Percentiles rank a stretch among this genome's conserved stretches.
Evolutionary conservation across 2,113 vertebrate genomes (phyloP).

Genomic region (Rattus norvegicus): GRCr8 NC_086036.1:6407001-6407500

Average conservation of each 20-base stretch:
- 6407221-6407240: background rate
- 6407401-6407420: background rate
- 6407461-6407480: fast-evolving
- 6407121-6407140: background rate
- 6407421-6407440: background rate
- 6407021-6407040: too few relatives aligned
- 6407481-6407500: background rate
- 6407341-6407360: background rate
- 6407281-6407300: background rate
- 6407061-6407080: background rate
- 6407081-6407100: too few relatives aligned
- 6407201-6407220: background rate
- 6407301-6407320: background rate
- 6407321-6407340: background rate
- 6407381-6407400: background rate
- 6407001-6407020: background rate
- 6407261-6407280: background rate
- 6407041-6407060: background rate
- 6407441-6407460: background rate
- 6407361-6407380: background rate
- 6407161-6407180: background rate
- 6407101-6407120: background rate
- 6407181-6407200: background rate
- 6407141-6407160: background rate
- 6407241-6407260: background rate